phyloP scores from a whole-genome alignment of 2,888 invertebrate genomes.

The Lithophane ornitopus region DNA sequence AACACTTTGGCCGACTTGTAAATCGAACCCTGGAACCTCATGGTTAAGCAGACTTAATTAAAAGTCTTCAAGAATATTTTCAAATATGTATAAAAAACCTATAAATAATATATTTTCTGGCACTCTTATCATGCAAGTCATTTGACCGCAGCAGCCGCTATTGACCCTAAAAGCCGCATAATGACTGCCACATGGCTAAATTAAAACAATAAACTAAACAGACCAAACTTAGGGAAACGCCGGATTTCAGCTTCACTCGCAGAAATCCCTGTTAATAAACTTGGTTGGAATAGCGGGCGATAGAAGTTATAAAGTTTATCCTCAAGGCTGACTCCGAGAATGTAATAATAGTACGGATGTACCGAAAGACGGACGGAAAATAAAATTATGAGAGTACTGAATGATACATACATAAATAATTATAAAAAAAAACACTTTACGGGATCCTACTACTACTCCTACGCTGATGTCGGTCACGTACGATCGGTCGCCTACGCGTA shows the following conservation, averaged over 20 bases:
- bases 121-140: not conserved
- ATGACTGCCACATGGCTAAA: constrained; percentile 15
- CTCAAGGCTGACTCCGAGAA: too few species aligned
- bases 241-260: constrained; percentile 5
- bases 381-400: not conserved
- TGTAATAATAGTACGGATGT: not conserved
- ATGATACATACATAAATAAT: too few species aligned
- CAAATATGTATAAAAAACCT: too few species aligned
- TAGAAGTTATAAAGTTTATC: constrained; percentile 19
- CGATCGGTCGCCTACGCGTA: too few species aligned
- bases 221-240: not conserved
- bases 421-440: too few species aligned
- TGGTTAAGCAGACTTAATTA: not conserved
- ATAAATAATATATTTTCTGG: not conserved
- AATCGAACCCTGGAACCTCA: not conserved
- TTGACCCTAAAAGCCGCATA: not conserved
- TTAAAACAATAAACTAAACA: constrained; percentile 31
- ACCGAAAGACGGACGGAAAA: not conserved
- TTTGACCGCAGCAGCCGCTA: not conserved
- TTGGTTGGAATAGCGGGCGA: not conserved
- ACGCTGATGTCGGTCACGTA: too few species aligned
- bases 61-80: not conserved
- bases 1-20: not conserved
- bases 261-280: constrained; percentile 23
- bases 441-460: too few species aligned